These are phyloP conservation scores for Formicarius rufipectus DNA, from an alignment of 2,113 vertebrate genomes.

Conservation along the genomic window DNA sequence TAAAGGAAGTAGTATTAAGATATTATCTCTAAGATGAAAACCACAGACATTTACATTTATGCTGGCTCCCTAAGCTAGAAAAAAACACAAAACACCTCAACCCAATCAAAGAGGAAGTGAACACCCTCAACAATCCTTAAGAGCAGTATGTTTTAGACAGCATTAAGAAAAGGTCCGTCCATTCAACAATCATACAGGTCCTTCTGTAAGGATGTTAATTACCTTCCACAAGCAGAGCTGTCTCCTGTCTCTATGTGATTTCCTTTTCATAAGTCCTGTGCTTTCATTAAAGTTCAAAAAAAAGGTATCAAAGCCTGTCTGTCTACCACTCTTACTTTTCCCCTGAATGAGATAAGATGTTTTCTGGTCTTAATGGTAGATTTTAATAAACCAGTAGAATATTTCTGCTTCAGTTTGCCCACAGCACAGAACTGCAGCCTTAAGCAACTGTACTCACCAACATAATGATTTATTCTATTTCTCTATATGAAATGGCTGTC, in stretches of 20 bases:
- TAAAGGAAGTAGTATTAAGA: neutral
- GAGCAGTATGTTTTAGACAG: neutral
- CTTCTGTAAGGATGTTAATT: neutral
- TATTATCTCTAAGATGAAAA: neutral
- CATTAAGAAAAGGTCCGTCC: neutral
- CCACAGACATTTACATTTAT: neutral
- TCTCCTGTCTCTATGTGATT: neutral
- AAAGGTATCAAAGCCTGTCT: neutral
- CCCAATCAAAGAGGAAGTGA: neutral
- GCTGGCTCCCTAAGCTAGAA: neutral
- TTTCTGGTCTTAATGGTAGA: neutral
- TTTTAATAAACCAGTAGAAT: conserved; percentile 15
- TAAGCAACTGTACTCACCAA: neutral
- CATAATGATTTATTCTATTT: neutral
- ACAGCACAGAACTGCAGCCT: neutral
- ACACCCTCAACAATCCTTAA: neutral
- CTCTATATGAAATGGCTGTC: neutral
- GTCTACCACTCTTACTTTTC: neutral
- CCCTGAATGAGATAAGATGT: neutral
- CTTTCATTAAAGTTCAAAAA: neutral
- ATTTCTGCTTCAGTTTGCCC: neutral
- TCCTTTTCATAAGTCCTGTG: neutral
- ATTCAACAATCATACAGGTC: neutral
- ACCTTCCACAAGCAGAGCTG: neutral
- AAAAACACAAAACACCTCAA: neutral